Base-by-base conservation (phyloP, 2,797 vertebrate species). In the Zenarchopterus dispar region DNA sequence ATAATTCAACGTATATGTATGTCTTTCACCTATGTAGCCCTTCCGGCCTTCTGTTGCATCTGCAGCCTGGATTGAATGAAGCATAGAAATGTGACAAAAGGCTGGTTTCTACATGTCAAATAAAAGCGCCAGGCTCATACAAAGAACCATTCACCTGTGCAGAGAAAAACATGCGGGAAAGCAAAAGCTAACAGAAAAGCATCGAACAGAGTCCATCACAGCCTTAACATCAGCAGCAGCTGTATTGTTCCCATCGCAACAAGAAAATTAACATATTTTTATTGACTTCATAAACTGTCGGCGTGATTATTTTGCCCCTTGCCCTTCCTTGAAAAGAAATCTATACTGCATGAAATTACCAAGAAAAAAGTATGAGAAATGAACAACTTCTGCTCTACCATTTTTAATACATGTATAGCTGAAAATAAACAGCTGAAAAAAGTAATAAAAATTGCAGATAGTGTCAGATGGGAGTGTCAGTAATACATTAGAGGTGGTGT, bases 271-370 rank as follows among this genome's bases (percentile, higher is more conserved):
- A 45, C 18, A n/a, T 15, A 36, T 75, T 79, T 66, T 47, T 31
- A 66, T 22, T 33, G 36, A 65, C 22, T 63, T 62, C 47, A 67
- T 57, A 63, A 69, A 55, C 44, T 17, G 54, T 47, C 43, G 55
- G 53, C 39, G 31, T 56, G 48, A 70, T 56, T 39, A 68, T 65
- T 67, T 2, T 3, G 56, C 42, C 56, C 9, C 26, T 19, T 7
- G 36, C 57, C 23, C 78, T 18, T 3, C 17, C 24, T 16, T 60
- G 33, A 43, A 80, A 70, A 66, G n/a, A 72, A 79, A 72, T 81
- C 71, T 42, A 63, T 67, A 60, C 9, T 39, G 10, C 0, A 2
- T 17, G 70, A 19, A 70, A 60, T 69, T 41, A 61, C 39, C 36
- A 43, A 46, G 26, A 47, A 22, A 46, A 22, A 15, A 39, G 24